phyloP scores from a whole-genome alignment of 2,888 invertebrate genomes.

The Drosophila maculinotata region DNA sequence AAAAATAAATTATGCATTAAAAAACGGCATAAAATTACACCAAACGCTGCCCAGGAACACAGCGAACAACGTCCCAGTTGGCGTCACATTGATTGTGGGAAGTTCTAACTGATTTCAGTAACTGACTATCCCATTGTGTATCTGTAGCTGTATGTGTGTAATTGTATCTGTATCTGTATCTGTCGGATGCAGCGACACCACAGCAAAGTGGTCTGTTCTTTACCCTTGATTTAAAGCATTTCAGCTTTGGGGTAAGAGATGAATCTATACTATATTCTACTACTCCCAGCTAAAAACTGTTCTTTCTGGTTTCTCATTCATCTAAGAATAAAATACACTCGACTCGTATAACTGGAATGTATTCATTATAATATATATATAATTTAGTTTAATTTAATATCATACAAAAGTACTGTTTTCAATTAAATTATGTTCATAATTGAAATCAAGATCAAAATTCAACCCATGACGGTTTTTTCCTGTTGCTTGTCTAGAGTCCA shows the following conservation, averaged over 20 bases:
- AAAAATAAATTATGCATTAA: conserved; percentile 72
- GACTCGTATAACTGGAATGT: too few relatives aligned
- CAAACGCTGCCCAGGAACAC: conserved; percentile 54
- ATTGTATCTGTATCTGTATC: conserved; percentile 27
- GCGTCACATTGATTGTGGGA: conserved; percentile 62
- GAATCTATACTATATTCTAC: not conserved
- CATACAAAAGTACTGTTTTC: too few relatives aligned
- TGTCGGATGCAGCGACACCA: conserved; percentile 40
- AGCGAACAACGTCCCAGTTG: conserved; percentile 18
- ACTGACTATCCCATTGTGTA: conserved; percentile 8
- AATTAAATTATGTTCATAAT: not conserved
- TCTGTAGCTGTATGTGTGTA: conserved; percentile 7
- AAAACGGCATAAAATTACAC: conserved; percentile 61
- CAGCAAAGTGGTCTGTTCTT: conserved; percentile 10
- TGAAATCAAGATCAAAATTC: conserved; percentile 1
- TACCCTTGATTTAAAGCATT: conserved; percentile 26
- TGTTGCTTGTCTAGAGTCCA: conserved; percentile 11
- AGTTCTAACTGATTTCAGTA: conserved; percentile 60
- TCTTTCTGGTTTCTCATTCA: too few relatives aligned
- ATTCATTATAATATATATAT: too few relatives aligned
- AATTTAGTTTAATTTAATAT: too few relatives aligned
- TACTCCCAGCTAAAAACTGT: too few relatives aligned
- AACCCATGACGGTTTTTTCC: not conserved
- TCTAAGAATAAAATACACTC: too few relatives aligned
- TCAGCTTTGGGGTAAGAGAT: conserved; percentile 15